phyloP scores from a whole-genome alignment of 2,888 invertebrate genomes.

The Noctua comes region DNA sequence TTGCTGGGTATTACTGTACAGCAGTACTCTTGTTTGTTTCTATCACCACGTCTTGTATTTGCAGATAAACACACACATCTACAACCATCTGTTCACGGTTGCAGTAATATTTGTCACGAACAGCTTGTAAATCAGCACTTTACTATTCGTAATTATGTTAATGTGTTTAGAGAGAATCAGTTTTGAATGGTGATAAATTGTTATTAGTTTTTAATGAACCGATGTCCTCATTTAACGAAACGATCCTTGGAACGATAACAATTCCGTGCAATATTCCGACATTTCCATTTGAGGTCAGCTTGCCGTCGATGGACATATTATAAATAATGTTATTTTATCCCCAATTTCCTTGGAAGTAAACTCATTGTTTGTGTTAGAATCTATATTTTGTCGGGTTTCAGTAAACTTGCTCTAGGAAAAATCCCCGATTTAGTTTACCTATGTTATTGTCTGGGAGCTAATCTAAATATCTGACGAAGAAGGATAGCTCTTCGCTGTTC shows the following conservation, averaged over 20 bases:
- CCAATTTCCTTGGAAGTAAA: conserved; percentile 27
- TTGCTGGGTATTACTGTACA: not conserved
- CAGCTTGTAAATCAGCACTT: conserved; percentile 9
- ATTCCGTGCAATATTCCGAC: conserved; percentile 31
- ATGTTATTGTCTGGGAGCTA: conserved; percentile 23
- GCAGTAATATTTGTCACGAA: conserved; percentile 16
- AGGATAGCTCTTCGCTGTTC: not conserved
- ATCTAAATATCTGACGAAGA: conserved; percentile 30
- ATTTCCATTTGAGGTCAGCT: conserved; percentile 46
- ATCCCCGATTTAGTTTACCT: conserved; percentile 21
- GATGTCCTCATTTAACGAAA: conserved; percentile 40
- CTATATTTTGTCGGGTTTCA: conserved; percentile 36
- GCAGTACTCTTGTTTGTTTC: conserved; percentile 11
- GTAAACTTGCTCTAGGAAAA: conserved; percentile 39
- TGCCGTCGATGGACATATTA: conserved; percentile 16
- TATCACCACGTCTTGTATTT: conserved; percentile 7
- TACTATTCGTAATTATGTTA: conserved; percentile 24
- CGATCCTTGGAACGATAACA: conserved; percentile 26
- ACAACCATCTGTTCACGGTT: not conserved
- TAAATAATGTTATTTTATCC: conserved; percentile 37
- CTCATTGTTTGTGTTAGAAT: conserved; percentile 36
- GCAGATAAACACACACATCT: not conserved
- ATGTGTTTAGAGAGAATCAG: conserved; percentile 34
- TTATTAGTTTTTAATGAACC: conserved; percentile 37
- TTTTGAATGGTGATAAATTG: conserved; percentile 24